These are phyloP conservation scores for Pan troglodytes DNA, from an alignment of 2,113 vertebrate species.

Conservation along the genomic window NHGRI_mPanTro3-v2.1_pri NC_072398.2:66059501-66060000, in stretches of 20 bases:
- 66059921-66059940: background rate
- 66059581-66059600: background rate
- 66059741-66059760: background rate
- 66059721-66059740: background rate
- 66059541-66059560: background rate
- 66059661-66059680: background rate
- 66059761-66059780: background rate
- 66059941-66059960: background rate
- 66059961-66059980: background rate
- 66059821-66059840: background rate
- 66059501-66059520: background rate
- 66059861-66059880: conserved; percentile 17
- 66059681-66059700: background rate
- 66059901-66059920: background rate
- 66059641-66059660: too few relatives aligned
- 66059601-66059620: background rate
- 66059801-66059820: background rate
- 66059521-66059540: conserved; percentile 26
- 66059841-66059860: conserved; percentile 29
- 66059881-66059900: background rate
- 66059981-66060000: background rate
- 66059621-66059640: background rate
- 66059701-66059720: background rate
- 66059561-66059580: background rate
- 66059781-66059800: conserved; percentile 35